Conservation (phyloP, 2,113 vertebrate genomes). For the Typhlomys cinereus region DNA sequence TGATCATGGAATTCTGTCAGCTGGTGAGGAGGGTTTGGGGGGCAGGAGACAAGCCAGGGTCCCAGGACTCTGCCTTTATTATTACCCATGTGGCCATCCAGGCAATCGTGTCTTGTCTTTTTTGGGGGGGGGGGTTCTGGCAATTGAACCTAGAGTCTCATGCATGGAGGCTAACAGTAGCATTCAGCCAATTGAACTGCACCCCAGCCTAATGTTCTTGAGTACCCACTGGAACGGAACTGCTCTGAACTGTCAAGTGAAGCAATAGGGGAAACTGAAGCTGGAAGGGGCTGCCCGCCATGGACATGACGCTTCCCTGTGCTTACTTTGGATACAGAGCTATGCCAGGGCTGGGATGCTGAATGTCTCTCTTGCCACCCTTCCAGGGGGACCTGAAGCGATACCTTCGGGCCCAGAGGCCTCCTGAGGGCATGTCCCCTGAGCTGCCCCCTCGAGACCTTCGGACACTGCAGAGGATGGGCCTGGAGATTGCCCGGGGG, state of each 20-base stretch:
- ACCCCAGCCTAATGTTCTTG: neutral
- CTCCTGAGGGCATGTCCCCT: slow-evolving; percentile 92
- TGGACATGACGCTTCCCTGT: neutral
- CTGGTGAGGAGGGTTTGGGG: slow-evolving; percentile 85
- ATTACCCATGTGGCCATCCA: neutral
- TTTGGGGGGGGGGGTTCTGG: no score
- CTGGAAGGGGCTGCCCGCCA: neutral
- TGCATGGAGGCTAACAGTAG: neutral
- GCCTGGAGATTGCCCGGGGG: slow-evolving; percentile 93
- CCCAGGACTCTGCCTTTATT: neutral
- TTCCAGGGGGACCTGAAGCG: slow-evolving; percentile 92
- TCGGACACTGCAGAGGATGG: slow-evolving; percentile 94
- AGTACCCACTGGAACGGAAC: neutral
- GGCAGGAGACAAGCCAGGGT: neutral
- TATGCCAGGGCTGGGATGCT: neutral
- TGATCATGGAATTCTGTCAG: slow-evolving; percentile 97
- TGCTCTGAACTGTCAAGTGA: neutral
- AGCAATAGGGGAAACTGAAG: neutral
- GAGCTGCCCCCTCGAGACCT: slow-evolving; percentile 92
- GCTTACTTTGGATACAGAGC: neutral
- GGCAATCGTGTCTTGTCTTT: neutral
- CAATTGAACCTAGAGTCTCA: neutral
- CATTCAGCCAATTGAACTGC: neutral
- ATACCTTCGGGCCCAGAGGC: slow-evolving; percentile 92
- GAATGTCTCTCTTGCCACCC: neutral